Evolutionary conservation across 2,113 vertebrate species (phyloP).

Genomic region (Dipodomys stephensi): DNA sequence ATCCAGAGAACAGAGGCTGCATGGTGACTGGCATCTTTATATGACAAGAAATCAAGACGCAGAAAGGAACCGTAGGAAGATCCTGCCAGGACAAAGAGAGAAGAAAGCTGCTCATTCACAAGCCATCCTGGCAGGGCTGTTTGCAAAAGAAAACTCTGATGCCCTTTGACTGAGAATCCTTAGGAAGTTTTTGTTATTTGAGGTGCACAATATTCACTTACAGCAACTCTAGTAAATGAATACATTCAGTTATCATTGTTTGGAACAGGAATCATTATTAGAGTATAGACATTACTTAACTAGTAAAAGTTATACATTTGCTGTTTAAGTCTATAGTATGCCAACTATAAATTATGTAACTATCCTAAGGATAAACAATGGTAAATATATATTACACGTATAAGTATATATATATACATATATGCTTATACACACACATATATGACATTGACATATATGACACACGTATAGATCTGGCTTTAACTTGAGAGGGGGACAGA

Average conservation of each 20-base stretch:
- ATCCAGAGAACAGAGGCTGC: too few relatives aligned
- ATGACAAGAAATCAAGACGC: not conserved
- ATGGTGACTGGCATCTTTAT: not conserved
- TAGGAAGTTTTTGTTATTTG: not conserved
- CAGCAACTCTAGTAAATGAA: not conserved
- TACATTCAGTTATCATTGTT: not conserved
- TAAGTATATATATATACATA: too few relatives aligned
- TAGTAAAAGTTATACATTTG: not conserved
- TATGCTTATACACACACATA: too few relatives aligned
- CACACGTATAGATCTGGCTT: too few relatives aligned
- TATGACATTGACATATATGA: too few relatives aligned
- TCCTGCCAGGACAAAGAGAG: not conserved
- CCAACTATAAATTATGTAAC: not conserved
- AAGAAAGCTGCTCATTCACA: not conserved
- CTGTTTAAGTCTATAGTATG: not conserved
- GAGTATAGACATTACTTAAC: not conserved
- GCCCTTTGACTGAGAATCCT: not conserved
- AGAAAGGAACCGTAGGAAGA: not conserved
- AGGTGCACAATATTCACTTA: not conserved
- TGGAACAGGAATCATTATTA: not conserved
- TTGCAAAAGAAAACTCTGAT: not conserved
- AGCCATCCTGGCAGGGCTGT: not conserved
- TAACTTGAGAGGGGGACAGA: too few relatives aligned
- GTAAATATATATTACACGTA: too few relatives aligned
- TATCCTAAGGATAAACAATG: not conserved